phyloP scores from a whole-genome alignment of 2,888 invertebrate genomes.

The Euplagia quadripunctaria region DNA sequence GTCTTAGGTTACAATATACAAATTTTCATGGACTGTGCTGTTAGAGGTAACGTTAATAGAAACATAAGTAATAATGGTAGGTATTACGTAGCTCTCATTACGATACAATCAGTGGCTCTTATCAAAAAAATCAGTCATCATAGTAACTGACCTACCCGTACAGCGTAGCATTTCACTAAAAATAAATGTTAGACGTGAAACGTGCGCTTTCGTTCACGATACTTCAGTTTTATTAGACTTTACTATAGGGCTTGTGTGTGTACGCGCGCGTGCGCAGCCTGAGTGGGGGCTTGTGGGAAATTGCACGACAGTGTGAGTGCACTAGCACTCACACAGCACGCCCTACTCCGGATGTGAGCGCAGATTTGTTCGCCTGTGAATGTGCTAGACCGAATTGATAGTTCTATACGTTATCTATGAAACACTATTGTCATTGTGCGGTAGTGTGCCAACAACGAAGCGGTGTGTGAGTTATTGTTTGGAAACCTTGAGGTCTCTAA shows the following conservation, averaged over 20 bases:
- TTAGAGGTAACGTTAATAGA: conserved; percentile 39
- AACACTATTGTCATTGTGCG: conserved; percentile 62
- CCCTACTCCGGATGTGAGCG: conserved; percentile 85
- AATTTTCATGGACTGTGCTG: conserved; percentile 13
- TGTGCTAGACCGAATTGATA: conserved; percentile 83
- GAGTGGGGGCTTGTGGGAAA: conserved; percentile 70
- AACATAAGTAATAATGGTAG: conserved; percentile 53
- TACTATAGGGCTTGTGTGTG: conserved; percentile 60
- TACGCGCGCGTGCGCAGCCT: conserved; percentile 55
- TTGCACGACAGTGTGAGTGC: conserved; percentile 64
- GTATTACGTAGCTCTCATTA: conserved; percentile 54
- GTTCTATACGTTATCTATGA: conserved; percentile 73
- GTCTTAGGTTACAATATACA: not conserved
- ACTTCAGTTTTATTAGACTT: conserved; percentile 66
- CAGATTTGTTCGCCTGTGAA: conserved; percentile 82
- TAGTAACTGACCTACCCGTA: conserved; percentile 84
- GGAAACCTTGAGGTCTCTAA: conserved; percentile 70
- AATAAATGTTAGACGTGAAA: conserved; percentile 72
- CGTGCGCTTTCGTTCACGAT: conserved; percentile 79
- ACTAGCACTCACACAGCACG: conserved; percentile 64
- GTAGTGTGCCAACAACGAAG: conserved; percentile 56
- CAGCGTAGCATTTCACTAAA: conserved; percentile 76
- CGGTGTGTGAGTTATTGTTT: conserved; percentile 67
- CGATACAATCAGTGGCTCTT: conserved; percentile 59
- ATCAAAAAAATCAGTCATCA: conserved; percentile 76